A percentile compares a stretch with the other conserved stretches of the same genome.
These are phyloP conservation scores for Bradysia coprophila DNA, from an alignment of 1,140 invertebrate genomes.

Conservation along the genomic window DNA sequence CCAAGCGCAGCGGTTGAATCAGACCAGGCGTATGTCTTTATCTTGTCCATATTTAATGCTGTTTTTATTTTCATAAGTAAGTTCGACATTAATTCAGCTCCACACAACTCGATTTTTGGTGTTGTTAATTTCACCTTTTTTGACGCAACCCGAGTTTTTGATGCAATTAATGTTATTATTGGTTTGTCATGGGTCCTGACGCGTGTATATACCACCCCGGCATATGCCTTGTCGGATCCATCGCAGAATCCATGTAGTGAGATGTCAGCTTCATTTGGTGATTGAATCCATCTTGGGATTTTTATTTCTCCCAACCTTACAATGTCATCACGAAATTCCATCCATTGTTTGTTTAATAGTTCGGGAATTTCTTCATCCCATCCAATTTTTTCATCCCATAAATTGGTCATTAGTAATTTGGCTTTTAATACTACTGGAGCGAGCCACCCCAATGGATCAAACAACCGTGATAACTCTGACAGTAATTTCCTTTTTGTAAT, in stretches of 20 bases:
- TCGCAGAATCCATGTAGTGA: conserved; percentile 13
- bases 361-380: neutral
- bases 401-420: conserved; percentile 21
- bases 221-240: conserved; percentile 10
- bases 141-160: conserved; percentile 14
- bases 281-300: conserved; percentile 6
- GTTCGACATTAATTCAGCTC: conserved; percentile 7
- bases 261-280: neutral
- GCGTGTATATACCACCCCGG: conserved; percentile 8
- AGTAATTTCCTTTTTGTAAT: conserved; percentile 11
- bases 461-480: conserved; percentile 13
- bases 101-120: conserved; percentile 12
- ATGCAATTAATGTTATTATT: conserved; percentile 7
- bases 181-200: conserved; percentile 1
- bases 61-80: conserved; percentile 1
- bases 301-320: neutral
- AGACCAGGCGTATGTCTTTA: conserved; percentile 4
- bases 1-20: conserved; percentile 10
- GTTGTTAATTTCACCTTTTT: conserved; percentile 6
- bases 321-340: neutral
- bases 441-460: conserved; percentile 19
- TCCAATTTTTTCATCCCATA: conserved; percentile 11
- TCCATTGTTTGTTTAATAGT: neutral
- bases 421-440: conserved; percentile 14
- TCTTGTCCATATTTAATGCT: neutral